Evolutionary conservation across 2,888 invertebrate genomes (phyloP).

Genomic region (Tachina fera): DNA sequence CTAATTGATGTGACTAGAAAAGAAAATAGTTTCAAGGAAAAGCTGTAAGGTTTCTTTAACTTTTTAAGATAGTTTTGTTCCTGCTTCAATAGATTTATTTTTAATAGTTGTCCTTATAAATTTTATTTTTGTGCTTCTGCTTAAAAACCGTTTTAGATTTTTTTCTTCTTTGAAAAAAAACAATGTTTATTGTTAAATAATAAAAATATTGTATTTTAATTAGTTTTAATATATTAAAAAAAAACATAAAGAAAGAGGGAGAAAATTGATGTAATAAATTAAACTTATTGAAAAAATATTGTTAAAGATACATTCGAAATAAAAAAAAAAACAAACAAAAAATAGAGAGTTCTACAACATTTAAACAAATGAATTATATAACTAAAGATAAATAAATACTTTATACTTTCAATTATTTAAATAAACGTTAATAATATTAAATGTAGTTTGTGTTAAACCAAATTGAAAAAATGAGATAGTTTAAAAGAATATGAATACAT

Average conservation of each 20-base stretch:
- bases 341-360: slow-evolving; percentile 53
- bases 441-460: slow-evolving; percentile 44
- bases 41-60: too few relatives aligned
- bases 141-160: neutral
- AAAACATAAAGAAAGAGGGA: neutral
- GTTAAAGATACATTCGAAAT: slow-evolving; percentile 20
- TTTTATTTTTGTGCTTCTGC: slow-evolving; percentile 4
- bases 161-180: neutral
- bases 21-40: too few relatives aligned
- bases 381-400: slow-evolving; percentile 71
- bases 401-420: slow-evolving; percentile 63
- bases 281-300: slow-evolving; percentile 39
- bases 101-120: slow-evolving; percentile 1
- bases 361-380: slow-evolving; percentile 59
- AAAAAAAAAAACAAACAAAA: slow-evolving; percentile 38
- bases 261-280: slow-evolving; percentile 44
- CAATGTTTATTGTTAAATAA: slow-evolving; percentile 1
- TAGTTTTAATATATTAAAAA: neutral
- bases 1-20: too few relatives aligned
- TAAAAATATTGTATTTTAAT: slow-evolving; percentile 25
- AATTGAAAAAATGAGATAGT: slow-evolving; percentile 20
- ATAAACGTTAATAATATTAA: slow-evolving; percentile 59
- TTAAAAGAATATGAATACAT: slow-evolving; percentile 49
- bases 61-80: neutral
- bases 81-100: neutral